Evolutionary conservation across 2,888 invertebrate species (phyloP), one percentile per base, ranked within the genome.

Genomic region (Entomobrya proxima): DNA sequence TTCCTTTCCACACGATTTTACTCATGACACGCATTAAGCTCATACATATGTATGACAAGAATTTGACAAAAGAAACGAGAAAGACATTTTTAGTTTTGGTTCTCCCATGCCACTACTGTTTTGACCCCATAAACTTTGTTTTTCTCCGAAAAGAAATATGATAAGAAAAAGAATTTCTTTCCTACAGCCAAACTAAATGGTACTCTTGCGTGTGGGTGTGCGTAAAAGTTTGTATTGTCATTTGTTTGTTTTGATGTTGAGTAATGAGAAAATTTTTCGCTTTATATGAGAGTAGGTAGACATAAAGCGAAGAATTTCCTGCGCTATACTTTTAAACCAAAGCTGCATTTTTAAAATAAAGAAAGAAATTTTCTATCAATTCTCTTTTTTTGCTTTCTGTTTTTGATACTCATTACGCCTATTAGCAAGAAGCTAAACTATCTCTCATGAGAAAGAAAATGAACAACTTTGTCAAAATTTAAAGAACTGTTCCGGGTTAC

Each of bases 111-210:
- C 3, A 44, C 4, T n/a, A 44, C n/a, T 44, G n/a, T 52, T 64
- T 13, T 64, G 64, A 78, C 61, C 78, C 47, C 40, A 30, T 64
- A 78, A 74, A 64, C 30, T 78, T 78, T 78, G 78, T 78, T 64
- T 64, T 77, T 44, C 77, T 78, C 64, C 30, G 37, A 37, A 67
- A 67, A 67, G n/a, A 4, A 67, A 67, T 18, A 3, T 15, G n/a
- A 18, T 7, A 58, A 9, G 30, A 58, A 58, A 58, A 58, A 27
- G 11, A 44, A 44, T 21, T 67, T 55, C 18, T 18, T 64, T 32
- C 35, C 64, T 61, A 13, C 4, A 21, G 35, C 5, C 13, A 37
- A 2, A 7, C 37, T 21, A 67, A 27, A 27, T 21, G 27, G 24
- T 1, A 50, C 6, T 24, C 24, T n/a, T 24, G 11, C 24, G 27